phyloP scores from a whole-genome alignment of 2,797 vertebrate genomes.

The Falco columbarius region DNA sequence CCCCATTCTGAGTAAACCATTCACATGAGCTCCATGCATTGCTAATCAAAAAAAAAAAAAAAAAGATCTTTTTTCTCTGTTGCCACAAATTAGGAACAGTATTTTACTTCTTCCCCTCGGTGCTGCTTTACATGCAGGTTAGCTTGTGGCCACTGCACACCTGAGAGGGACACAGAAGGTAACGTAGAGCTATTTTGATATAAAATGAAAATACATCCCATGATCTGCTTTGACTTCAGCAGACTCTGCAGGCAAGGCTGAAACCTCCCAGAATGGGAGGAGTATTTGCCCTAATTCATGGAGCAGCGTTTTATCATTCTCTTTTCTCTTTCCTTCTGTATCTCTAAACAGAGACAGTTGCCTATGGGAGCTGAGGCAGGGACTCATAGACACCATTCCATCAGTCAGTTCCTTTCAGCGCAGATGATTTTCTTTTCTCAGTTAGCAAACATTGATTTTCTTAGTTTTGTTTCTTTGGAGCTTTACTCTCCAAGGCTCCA shows the following conservation, averaged over 20 bases:
- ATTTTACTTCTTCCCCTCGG: neutral
- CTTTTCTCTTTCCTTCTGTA: neutral
- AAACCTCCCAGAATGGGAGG: neutral
- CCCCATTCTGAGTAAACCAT: slow-evolving; percentile 8
- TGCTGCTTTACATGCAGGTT: neutral
- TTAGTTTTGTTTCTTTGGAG: slow-evolving; percentile 58
- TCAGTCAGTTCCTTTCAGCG: slow-evolving; percentile 27
- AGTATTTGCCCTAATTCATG: neutral
- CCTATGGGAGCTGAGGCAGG: neutral
- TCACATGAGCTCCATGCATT: neutral
- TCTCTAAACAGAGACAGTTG: neutral
- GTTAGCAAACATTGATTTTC: slow-evolving; percentile 68
- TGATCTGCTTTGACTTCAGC: neutral
- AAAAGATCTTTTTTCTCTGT: neutral
- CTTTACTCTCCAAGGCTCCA: neutral
- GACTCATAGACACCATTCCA: slow-evolving; percentile 8
- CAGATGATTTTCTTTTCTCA: neutral
- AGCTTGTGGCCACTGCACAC: neutral
- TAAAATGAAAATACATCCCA: neutral
- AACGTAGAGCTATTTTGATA: neutral
- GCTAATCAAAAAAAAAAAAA: neutral
- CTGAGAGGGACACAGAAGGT: neutral
- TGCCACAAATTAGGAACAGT: neutral
- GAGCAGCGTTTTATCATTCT: neutral
- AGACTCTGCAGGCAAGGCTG: neutral